Evolutionary conservation across 2,113 vertebrate genomes (phyloP).

Genomic region (Brevimyrus niger): DNA sequence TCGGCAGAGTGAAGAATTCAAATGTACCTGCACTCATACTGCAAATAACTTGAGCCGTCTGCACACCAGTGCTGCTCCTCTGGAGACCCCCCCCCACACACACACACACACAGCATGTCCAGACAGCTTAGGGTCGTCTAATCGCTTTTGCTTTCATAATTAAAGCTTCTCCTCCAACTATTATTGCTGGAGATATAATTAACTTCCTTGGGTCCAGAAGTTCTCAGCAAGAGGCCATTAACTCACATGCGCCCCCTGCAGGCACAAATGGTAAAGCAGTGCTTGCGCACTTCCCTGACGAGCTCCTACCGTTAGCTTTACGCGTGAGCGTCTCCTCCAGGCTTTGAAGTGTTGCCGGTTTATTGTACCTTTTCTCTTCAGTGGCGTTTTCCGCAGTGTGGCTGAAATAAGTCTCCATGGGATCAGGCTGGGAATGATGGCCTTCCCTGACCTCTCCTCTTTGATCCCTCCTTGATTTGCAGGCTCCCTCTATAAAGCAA

Average conservation of each 20-base stretch:
- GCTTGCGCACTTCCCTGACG: not conserved
- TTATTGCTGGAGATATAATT: conserved; percentile 30
- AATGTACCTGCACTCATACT: not conserved
- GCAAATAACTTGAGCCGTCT: conserved; percentile 34
- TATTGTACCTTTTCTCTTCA: not conserved
- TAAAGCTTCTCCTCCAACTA: conserved; percentile 38
- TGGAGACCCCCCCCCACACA: conserved; percentile 24
- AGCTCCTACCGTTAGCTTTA: not conserved
- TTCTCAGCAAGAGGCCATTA: not conserved
- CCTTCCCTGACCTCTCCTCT: not conserved
- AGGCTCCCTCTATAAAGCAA: not conserved
- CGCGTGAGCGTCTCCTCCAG: not conserved
- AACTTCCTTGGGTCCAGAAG: conserved; percentile 20
- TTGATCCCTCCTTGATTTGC: not conserved
- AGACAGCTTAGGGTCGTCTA: conserved; percentile 32
- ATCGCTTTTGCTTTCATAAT: conserved; percentile 47
- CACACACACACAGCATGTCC: no score
- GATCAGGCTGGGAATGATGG: not conserved
- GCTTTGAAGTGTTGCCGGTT: not conserved
- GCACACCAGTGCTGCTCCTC: conserved; percentile 29
- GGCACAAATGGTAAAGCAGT: not conserved
- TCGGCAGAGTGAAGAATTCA: not conserved
- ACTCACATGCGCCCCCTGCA: not conserved
- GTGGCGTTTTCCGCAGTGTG: not conserved
- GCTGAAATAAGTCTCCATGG: no score